Base-by-base conservation (phyloP, 2,797 vertebrate genomes). In the Syngnathus acus region DNA sequence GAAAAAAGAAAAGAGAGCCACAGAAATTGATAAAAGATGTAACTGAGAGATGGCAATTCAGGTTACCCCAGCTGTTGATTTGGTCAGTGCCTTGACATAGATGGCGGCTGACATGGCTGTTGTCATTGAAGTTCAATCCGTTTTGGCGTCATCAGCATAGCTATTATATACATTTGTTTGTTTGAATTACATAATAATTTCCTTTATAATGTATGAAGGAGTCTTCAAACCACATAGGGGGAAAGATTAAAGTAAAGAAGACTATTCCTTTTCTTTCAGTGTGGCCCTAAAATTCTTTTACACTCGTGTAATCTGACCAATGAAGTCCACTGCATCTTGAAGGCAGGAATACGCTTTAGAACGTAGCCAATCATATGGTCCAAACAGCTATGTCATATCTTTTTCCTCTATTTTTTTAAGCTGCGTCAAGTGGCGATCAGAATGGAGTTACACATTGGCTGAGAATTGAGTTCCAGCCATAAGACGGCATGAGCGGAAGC, bases 401-500 rank as follows among this genome's bases (percentile, higher is more conserved):
- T 6, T n/a, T n/a, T 19, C 4, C 26, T 9, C 4, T 54, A 17
- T 37, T 32, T 26, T 32, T 26, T 32, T 55, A 5, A 57, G 6
- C 14, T 9, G 6, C 55, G 9, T 37, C 3, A 57, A 57, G 14
- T 6, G 54, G 13, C 26, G 14, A 57, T 57, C 6, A 37, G 6
- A 37, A 57, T 37, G 6, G 11, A 45, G 39, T 62, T n/a, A 14
- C 68, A 73, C 75, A 67, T 70, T 66, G 74, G 66, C 60, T 75
- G 51, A 68, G 78, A 69, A 57, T 58, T 70, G 72, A 9, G 3
- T 26, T 45, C 5, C 13, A n/a, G 48, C 53, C 69, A 11, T 66
- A 65, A 78, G 69, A 42, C 70, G 42, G 77, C 62, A 32, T 51
- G 48, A 48, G 48, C 32, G 55, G 58, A 68, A 60, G 38, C 37